Conservation (phyloP, 2,113 vertebrate species). For the Sterna hirundo region DNA sequence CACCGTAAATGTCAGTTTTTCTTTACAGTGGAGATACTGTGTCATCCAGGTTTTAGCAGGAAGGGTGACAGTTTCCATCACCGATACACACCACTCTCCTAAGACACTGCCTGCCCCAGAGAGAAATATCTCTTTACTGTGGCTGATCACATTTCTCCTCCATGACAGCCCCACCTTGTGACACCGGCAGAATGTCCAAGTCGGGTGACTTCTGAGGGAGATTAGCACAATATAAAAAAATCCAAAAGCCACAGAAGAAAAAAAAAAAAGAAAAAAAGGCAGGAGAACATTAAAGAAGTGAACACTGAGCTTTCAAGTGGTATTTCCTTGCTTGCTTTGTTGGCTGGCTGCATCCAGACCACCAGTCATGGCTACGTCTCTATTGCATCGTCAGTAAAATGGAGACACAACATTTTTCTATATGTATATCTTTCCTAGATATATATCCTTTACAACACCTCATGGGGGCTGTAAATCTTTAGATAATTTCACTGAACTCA, state of each 20-base stretch:
- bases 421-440: not conserved
- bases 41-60: not conserved
- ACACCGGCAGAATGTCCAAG: not conserved
- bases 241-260: too few relatives aligned
- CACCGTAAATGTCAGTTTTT: not conserved
- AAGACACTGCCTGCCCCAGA: not conserved
- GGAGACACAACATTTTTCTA: not conserved
- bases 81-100: not conserved
- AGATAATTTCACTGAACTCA: not conserved
- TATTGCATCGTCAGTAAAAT: not conserved
- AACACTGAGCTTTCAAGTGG: not conserved
- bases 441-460: not conserved
- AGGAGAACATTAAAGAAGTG: not conserved
- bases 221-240: not conserved
- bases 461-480: not conserved
- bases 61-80: not conserved
- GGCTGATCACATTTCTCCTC: not conserved
- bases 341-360: not conserved
- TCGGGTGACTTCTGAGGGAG: not conserved
- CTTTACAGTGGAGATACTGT: not conserved
- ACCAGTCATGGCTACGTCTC: not conserved
- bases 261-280: accelerated
- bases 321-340: not conserved
- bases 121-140: not conserved
- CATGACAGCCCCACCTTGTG: not conserved